phyloP scores from a whole-genome alignment of 2,113 vertebrate genomes.

The Macrotis lagotis region DNA sequence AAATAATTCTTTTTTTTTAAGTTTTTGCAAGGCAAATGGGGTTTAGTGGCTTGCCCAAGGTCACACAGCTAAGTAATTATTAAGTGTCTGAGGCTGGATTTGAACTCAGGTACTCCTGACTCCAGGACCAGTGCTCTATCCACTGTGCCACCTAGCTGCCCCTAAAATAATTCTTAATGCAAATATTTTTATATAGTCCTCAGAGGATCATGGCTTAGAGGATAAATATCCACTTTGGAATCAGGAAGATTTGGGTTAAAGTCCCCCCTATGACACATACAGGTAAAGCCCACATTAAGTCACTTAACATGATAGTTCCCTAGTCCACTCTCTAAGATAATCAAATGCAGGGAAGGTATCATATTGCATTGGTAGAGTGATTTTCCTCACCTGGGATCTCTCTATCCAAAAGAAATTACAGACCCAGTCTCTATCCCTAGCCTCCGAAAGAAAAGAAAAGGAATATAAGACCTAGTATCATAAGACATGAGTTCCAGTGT shows the following conservation, averaged over 20 bases:
- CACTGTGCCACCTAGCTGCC: no score
- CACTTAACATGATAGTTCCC: neutral
- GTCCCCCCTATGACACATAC: neutral
- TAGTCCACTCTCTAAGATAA: neutral
- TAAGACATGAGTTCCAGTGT: neutral
- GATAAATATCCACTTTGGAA: neutral
- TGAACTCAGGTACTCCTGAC: no score
- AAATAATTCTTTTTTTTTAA: no score
- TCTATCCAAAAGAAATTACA: neutral
- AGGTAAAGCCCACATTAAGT: neutral
- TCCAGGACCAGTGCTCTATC: no score
- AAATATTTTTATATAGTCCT: neutral
- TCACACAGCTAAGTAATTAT: no score
- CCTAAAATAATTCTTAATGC: neutral
- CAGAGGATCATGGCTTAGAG: neutral
- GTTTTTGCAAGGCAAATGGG: no score
- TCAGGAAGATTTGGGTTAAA: neutral
- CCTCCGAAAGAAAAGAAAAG: neutral
- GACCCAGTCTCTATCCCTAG: neutral
- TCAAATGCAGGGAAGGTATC: neutral
- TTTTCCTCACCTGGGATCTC: neutral
- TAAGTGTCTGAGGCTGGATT: no score
- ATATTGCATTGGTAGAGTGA: neutral
- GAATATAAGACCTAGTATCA: neutral
- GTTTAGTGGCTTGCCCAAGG: no score